Conservation (phyloP, 2,888 invertebrate species). For the Melinaea menophilus region DNA sequence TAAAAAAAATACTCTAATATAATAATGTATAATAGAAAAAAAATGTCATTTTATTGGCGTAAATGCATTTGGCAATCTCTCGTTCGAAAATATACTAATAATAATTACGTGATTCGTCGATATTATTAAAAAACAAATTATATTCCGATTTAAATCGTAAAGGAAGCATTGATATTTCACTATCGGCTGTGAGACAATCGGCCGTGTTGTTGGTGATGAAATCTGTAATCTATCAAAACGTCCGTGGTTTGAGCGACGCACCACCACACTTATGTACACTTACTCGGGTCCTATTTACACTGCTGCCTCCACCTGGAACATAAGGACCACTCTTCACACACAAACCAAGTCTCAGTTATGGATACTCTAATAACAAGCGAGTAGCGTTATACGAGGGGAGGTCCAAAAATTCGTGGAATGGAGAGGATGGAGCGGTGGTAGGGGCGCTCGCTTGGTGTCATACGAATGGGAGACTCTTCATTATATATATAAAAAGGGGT, state of each 20-base stretch:
- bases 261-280: constrained; percentile 27
- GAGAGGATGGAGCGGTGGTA: no score
- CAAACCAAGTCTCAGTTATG: background rate
- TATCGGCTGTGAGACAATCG: background rate
- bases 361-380: background rate
- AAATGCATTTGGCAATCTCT: constrained; percentile 27
- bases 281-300: constrained; percentile 31
- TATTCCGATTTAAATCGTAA: constrained; percentile 6
- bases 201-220: constrained; percentile 8
- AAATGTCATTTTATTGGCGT: constrained; percentile 24
- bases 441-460: no score
- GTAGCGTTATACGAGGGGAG: background rate
- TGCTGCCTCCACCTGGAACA: constrained; percentile 31
- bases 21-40: constrained; percentile 5
- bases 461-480: no score
- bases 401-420: no score
- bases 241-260: constrained; percentile 33
- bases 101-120: constrained; percentile 2
- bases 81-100: constrained; percentile 12
- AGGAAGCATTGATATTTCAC: background rate
- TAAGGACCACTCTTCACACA: constrained; percentile 5
- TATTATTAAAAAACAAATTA: background rate
- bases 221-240: constrained; percentile 5
- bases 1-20: background rate
- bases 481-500: no score